Evolutionary conservation across 2,113 vertebrate species (phyloP).

Genomic region (Semnornis frantzii): DNA sequence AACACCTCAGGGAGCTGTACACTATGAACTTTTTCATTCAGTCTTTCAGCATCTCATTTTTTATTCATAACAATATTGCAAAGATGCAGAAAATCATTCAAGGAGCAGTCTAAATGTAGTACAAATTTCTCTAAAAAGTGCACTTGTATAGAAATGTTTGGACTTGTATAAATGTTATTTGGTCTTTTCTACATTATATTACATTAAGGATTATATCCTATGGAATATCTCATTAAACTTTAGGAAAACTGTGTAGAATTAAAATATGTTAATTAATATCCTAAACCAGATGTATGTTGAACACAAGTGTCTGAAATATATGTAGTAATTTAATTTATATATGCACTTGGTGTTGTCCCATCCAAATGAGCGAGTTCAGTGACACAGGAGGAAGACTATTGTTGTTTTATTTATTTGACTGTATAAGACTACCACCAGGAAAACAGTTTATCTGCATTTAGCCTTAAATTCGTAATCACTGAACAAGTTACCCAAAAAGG

Average conservation of each 20-base stretch:
- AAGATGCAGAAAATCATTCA: neutral
- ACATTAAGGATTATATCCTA: neutral
- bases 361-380: neutral
- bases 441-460: neutral
- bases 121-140: neutral
- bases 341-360: neutral
- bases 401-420: neutral
- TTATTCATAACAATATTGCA: neutral
- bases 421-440: neutral
- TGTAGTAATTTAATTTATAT: neutral
- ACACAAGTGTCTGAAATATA: neutral
- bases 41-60: neutral
- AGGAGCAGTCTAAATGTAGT: neutral
- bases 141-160: neutral
- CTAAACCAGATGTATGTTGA: neutral
- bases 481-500: neutral
- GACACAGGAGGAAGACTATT: neutral
- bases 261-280: neutral
- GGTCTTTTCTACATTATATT: neutral
- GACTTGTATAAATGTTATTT: neutral
- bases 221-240: neutral
- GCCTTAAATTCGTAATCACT: neutral
- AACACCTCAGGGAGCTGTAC: neutral
- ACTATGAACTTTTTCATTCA: neutral
- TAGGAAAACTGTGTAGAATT: neutral